These are phyloP conservation scores for Oostethus manadensis DNA, from an alignment of 2,113 vertebrate species.

Conservation along the genomic window DNA sequence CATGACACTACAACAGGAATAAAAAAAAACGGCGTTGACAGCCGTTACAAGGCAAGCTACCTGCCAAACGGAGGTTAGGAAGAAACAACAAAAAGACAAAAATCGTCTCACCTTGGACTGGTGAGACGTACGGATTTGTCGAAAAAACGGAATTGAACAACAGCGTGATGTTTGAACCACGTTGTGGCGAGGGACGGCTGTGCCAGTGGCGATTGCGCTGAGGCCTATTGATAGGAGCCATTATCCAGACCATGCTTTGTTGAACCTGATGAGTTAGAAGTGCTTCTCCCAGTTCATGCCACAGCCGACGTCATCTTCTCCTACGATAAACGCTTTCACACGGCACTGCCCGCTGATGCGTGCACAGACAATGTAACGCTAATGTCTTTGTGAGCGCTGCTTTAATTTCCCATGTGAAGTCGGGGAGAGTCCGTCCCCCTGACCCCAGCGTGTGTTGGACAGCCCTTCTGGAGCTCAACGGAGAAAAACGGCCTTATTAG, in stretches of 20 bases:
- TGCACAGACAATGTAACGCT: conserved; percentile 33
- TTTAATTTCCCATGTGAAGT: conserved; percentile 66
- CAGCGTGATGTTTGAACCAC: too few species aligned
- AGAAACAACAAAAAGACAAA: too few species aligned
- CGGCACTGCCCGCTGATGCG: conserved; percentile 32
- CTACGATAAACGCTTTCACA: conserved; percentile 24
- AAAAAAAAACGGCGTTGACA: too few species aligned
- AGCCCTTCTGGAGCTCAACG: conserved; percentile 84
- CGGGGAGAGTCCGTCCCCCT: conserved; percentile 40
- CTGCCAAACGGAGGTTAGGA: too few species aligned
- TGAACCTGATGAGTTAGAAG: background rate
- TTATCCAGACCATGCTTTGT: background rate
- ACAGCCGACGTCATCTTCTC: background rate
- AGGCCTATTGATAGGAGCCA: background rate
- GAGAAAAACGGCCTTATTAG: conserved; percentile 98
- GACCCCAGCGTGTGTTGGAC: conserved; percentile 75
- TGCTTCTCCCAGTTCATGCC: background rate
- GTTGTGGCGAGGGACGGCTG: too few species aligned
- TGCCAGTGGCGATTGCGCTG: too few species aligned
- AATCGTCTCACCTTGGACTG: too few species aligned
- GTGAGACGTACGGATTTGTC: too few species aligned
- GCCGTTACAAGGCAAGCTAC: too few species aligned
- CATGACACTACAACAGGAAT: too few species aligned
- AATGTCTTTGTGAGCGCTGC: conserved; percentile 58
- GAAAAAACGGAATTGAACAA: too few species aligned